Conservation (phyloP, 92 coral and sea anemone genomes). For the Porites evermanni region DNA sequence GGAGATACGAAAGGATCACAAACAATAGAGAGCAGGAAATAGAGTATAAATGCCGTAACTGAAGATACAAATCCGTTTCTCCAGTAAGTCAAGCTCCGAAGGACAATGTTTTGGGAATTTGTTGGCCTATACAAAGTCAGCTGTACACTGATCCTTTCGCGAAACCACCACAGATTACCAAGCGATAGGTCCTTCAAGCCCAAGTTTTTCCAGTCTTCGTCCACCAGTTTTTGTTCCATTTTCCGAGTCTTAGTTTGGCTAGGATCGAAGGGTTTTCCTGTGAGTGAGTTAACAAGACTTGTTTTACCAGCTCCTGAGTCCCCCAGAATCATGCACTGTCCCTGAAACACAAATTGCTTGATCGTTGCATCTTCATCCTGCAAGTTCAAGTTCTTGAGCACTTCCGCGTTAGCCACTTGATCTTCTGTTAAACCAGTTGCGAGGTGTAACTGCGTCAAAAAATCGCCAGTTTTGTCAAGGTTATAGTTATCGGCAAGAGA, state of each 20-base stretch:
- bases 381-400: constrained; percentile 33
- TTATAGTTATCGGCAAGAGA: neutral
- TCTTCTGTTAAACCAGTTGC: constrained; percentile 30
- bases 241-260: constrained; percentile 41
- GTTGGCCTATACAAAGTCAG: neutral
- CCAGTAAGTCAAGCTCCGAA: neutral
- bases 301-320: constrained; percentile 64
- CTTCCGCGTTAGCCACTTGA: constrained; percentile 10
- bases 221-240: constrained; percentile 40
- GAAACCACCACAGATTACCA: constrained; percentile 39
- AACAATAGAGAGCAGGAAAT: too few relatives aligned
- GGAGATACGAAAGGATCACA: neutral
- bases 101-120: neutral
- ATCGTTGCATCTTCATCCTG: neutral
- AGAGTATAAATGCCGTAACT: too few relatives aligned
- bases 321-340: constrained; percentile 64
- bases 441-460: neutral
- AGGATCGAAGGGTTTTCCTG: constrained; percentile 53
- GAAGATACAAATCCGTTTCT: too few relatives aligned
- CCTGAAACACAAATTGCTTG: constrained; percentile 52
- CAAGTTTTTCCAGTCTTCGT: constrained; percentile 47
- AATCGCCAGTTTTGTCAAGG: neutral
- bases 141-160: neutral
- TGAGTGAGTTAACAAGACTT: constrained; percentile 54
- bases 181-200: constrained; percentile 15